Conservation (phyloP, 1,140 invertebrate species). For the Nephotettix cincticeps region DNA sequence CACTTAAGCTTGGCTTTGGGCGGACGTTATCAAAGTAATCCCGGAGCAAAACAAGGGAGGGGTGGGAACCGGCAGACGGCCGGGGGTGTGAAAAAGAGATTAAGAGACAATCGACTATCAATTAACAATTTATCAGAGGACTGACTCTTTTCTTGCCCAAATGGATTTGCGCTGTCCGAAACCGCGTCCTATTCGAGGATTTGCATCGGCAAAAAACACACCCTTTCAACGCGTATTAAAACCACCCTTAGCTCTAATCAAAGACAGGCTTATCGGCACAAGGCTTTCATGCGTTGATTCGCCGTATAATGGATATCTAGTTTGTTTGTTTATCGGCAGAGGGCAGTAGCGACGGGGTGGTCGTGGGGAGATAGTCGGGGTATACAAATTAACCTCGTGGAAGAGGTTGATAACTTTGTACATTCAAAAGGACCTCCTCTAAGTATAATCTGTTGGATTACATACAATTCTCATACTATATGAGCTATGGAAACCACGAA, state of each 20-base stretch:
- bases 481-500: too few relatives aligned
- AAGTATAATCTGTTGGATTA: too few relatives aligned
- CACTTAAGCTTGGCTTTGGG: constrained; percentile 19
- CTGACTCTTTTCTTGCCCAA: constrained; percentile 21
- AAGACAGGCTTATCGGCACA: not conserved
- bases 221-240: constrained; percentile 14
- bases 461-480: too few relatives aligned
- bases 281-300: too few relatives aligned
- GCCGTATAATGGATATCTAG: too few relatives aligned
- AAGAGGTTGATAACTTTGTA: too few relatives aligned
- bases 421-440: too few relatives aligned
- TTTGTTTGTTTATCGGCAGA: too few relatives aligned
- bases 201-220: constrained; percentile 20
- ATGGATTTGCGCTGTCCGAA: constrained; percentile 19
- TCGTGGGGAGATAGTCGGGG: too few relatives aligned
- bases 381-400: too few relatives aligned
- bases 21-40: constrained; percentile 21
- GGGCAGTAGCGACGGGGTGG: too few relatives aligned
- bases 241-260: not conserved
- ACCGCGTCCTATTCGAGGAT: constrained; percentile 16
- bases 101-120: constrained; percentile 17
- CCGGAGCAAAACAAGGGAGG: constrained; percentile 7
- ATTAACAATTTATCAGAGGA: constrained; percentile 23
- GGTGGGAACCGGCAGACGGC: not conserved
- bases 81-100: constrained; percentile 18